These are phyloP conservation scores for Pseudopleuronectes americanus DNA, from an alignment of 2,797 vertebrate genomes.

Conservation along the genomic window DNA sequence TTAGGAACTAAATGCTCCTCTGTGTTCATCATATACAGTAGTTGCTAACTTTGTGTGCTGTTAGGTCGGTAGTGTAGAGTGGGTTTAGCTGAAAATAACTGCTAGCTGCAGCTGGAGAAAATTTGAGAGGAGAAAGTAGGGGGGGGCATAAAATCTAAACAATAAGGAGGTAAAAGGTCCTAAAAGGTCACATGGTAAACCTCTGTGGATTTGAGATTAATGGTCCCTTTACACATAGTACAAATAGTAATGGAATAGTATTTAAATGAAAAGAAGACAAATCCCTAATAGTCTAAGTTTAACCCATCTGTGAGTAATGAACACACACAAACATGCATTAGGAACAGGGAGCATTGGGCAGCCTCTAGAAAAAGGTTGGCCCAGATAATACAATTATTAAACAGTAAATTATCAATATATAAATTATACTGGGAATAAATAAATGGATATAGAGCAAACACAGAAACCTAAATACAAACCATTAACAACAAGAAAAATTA, in stretches of 20 bases:
- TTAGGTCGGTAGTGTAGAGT: background rate
- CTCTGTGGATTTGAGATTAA: background rate
- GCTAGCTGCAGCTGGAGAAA: background rate
- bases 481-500: too few species aligned
- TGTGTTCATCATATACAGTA: background rate
- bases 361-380: too few species aligned
- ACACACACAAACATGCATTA: background rate
- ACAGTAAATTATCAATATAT: too few species aligned
- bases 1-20: background rate
- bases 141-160: background rate
- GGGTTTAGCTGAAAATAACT: constrained; percentile 1
- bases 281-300: background rate
- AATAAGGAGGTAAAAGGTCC: background rate
- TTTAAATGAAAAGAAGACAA: too few species aligned
- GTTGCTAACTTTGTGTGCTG: background rate
- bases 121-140: background rate
- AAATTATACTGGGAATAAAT: too few species aligned
- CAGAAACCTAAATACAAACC: too few species aligned
- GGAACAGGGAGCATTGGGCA: background rate
- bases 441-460: too few species aligned
- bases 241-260: too few species aligned
- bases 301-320: constrained; percentile 1
- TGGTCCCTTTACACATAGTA: background rate
- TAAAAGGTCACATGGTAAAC: background rate
- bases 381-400: too few species aligned